Percentiles rank a stretch among this genome's conserved stretches.
Conservation (phyloP, 2,888 invertebrate genomes). For the Scrobipalpa atriplicella region DNA sequence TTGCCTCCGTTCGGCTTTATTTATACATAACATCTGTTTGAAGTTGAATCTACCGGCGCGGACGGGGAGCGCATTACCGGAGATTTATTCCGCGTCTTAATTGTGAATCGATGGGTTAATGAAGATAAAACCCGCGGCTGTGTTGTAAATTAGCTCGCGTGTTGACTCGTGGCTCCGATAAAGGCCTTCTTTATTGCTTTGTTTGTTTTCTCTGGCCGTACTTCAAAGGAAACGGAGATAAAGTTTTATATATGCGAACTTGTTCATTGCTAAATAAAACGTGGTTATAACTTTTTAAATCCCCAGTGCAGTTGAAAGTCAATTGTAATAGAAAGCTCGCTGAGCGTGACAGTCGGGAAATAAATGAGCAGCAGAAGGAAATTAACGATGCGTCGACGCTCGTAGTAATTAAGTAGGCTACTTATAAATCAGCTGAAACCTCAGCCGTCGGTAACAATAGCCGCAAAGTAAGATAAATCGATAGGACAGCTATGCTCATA, state of each 20-base stretch:
- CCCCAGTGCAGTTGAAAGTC: constrained; percentile 42
- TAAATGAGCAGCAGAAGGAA: constrained; percentile 61
- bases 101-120: constrained; percentile 84
- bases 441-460: constrained; percentile 71
- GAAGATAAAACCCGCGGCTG: constrained; percentile 82
- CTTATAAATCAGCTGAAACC: constrained; percentile 77
- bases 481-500: constrained; percentile 71
- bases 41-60: constrained; percentile 80
- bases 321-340: constrained; percentile 53
- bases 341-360: constrained; percentile 54
- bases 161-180: constrained; percentile 81
- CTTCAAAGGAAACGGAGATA: constrained; percentile 80
- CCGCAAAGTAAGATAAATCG: constrained; percentile 80
- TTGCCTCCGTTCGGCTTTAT: constrained; percentile 82
- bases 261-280: constrained; percentile 58
- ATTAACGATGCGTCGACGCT: constrained; percentile 69
- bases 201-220: constrained; percentile 80
- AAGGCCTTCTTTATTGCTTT: constrained; percentile 82
- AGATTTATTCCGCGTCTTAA: constrained; percentile 83
- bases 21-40: constrained; percentile 83
- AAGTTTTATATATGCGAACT: constrained; percentile 76
- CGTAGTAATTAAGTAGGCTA: constrained; percentile 73
- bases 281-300: constrained; percentile 51
- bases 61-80: constrained; percentile 80
- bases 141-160: constrained; percentile 83